Percentiles rank a stretch among this genome's conserved stretches.
Evolutionary conservation across 2,888 invertebrate genomes (phyloP).

Genomic region (Drosophila mimica): DNA sequence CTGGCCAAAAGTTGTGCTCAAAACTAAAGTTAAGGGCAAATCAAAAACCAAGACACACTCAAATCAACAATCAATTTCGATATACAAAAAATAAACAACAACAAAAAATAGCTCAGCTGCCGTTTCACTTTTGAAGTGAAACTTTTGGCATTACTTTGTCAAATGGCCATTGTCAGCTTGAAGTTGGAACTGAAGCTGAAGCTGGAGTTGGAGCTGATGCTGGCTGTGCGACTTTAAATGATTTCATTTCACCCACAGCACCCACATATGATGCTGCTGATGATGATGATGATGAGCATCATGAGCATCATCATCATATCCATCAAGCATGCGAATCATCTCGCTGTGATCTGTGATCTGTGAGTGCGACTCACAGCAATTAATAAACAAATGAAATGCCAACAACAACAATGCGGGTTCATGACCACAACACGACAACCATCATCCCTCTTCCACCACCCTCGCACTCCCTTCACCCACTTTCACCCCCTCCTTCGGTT

Average conservation of each 20-base stretch:
- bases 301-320: conserved; percentile 41
- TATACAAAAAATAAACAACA: neutral
- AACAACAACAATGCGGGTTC: conserved; percentile 76
- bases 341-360: conserved; percentile 14
- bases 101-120: conserved; percentile 6
- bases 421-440: conserved; percentile 62
- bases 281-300: neutral
- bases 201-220: neutral
- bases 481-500: neutral
- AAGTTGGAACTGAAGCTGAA: conserved; percentile 5
- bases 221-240: conserved; percentile 36
- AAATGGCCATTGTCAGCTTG: conserved; percentile 44
- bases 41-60: neutral
- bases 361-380: conserved; percentile 54
- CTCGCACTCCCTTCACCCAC: neutral
- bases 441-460: conserved; percentile 6
- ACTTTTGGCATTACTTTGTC: conserved; percentile 70
- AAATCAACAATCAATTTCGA: conserved; percentile 9
- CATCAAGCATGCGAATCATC: conserved; percentile 62
- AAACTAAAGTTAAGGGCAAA: neutral
- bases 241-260: conserved; percentile 76
- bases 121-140: conserved; percentile 64
- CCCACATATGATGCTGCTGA: conserved; percentile 47
- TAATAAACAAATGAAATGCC: conserved; percentile 77
- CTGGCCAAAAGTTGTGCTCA: neutral